Percentiles rank a stretch among this genome's conserved stretches.
Evolutionary conservation across 2,113 vertebrate species (phyloP).

Genomic region (Pteronura brasiliensis): DNA sequence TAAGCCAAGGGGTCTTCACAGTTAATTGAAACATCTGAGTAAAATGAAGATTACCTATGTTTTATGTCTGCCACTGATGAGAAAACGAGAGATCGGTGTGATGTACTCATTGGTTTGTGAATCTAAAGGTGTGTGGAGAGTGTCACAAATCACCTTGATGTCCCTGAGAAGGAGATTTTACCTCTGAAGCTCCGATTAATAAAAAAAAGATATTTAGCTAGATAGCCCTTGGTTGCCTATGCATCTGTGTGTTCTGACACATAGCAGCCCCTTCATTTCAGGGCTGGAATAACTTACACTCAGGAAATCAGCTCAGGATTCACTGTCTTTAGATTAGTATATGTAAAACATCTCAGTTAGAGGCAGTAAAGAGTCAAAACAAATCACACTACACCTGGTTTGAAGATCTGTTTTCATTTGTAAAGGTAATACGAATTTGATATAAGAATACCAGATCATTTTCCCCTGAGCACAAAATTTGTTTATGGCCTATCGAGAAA

Average conservation of each 20-base stretch:
- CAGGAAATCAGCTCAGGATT: constrained; percentile 49
- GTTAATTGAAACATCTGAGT: constrained; percentile 66
- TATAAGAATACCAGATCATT: constrained; percentile 56
- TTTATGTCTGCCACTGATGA: constrained; percentile 62
- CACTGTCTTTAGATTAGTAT: constrained; percentile 66
- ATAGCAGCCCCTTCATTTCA: constrained; percentile 44
- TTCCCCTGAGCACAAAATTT: constrained; percentile 40
- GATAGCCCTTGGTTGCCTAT: constrained; percentile 12
- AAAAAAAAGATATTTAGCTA: constrained; percentile 43
- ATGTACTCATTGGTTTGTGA: constrained; percentile 48
- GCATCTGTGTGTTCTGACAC: constrained; percentile 25
- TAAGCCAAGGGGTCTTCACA: constrained; percentile 51
- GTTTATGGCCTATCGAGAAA: constrained; percentile 38
- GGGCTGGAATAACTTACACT: constrained; percentile 45
- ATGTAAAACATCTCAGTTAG: constrained; percentile 62
- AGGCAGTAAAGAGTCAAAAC: constrained; percentile 52
- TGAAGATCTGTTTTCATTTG: constrained; percentile 50
- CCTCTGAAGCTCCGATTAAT: constrained; percentile 53
- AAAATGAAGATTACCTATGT: constrained; percentile 36
- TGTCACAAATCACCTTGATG: constrained; percentile 42
- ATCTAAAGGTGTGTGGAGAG: constrained; percentile 61
- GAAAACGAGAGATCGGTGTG: constrained; percentile 37
- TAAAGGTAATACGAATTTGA: constrained; percentile 49
- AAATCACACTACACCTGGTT: constrained; percentile 1
- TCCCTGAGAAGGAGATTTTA: constrained; percentile 48